Base-by-base conservation (phyloP, 2,888 invertebrate species). In the Ornithoptera priamus region DNA sequence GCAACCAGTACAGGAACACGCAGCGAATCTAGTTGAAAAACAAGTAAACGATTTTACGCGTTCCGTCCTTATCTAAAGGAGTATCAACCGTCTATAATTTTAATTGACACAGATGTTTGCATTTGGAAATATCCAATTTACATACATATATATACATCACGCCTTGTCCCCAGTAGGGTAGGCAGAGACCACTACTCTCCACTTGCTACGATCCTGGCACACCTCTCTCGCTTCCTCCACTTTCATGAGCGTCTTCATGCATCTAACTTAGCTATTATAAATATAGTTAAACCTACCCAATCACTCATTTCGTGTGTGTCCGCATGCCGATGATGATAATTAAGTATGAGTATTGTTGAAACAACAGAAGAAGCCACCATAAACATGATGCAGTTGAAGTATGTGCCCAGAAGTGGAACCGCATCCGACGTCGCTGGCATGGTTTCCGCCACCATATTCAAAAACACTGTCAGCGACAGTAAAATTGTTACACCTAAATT, bases 331-430 rank as follows among this genome's bases (percentile, higher is more conserved):
- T 99, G 98, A 93, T 99, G 99, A 93, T 98, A 99, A 94, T 99
- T 99, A 85, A 99, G 95, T 89, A 99, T 98, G 84, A 99, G 96
- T 86, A 99, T 99, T 76, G 99, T 99, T 89, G 98, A 98, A 85
- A 99, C 98, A 88, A 99, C 98, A 78, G 99, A 99, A 83, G 98
- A 97, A 82, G 99, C 98, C 93, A 99, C 98, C 98, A 99, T 99
- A 93, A 99, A 98, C 99, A 99, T 99, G 93, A 99, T 99, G 94
- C 98, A 98, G 94, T 99, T 99, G 95, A 99, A 99, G 94, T 99
- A 99, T 80, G 98, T 98, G 90, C 97, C 96, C 92, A 97, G 94
- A 81, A 97, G 94, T 78, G 97, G 97, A 83, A 97, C 97, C 79
- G 97, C 97, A 90, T 97, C 97, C 74, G 98, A 98, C 73, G 99